These are phyloP conservation scores for Euthynnus affinis DNA, from an alignment of 2,797 vertebrate genomes.

Conservation along the genomic window DNA sequence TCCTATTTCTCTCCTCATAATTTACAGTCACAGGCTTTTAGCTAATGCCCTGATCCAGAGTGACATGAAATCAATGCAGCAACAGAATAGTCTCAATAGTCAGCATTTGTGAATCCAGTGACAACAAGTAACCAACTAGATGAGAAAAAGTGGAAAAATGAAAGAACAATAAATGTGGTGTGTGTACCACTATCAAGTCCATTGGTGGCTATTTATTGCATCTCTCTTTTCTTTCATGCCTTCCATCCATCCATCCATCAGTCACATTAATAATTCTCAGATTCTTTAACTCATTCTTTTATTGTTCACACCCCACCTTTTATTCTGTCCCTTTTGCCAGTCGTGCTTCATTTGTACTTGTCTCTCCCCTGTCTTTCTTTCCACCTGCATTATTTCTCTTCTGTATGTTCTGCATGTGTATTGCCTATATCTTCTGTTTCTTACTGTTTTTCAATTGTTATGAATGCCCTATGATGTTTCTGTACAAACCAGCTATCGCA, in stretches of 20 bases:
- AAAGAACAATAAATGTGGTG: neutral
- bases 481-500: neutral
- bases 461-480: neutral
- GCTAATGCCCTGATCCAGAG: slow-evolving; percentile 42
- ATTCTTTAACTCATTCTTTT: slow-evolving; percentile 22
- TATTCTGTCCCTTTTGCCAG: neutral
- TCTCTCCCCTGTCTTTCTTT: neutral
- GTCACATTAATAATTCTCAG: neutral
- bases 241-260: slow-evolving; percentile 15
- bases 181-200: neutral
- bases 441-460: slow-evolving; percentile 18
- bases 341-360: slow-evolving; percentile 4
- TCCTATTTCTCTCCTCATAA: slow-evolving; percentile 30
- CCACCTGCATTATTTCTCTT: neutral
- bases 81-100: slow-evolving; percentile 12
- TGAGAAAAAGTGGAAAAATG: neutral
- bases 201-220: neutral
- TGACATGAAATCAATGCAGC: slow-evolving; percentile 14
- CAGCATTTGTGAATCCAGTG: slow-evolving; percentile 13
- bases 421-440: neutral
- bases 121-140: neutral
- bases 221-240: neutral
- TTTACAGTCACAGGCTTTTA: slow-evolving; percentile 60
- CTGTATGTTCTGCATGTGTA: slow-evolving; percentile 8
- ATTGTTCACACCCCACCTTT: slow-evolving; percentile 9